phyloP scores from a whole-genome alignment of 2,113 vertebrate species.

The Calidris pygmaea region DNA sequence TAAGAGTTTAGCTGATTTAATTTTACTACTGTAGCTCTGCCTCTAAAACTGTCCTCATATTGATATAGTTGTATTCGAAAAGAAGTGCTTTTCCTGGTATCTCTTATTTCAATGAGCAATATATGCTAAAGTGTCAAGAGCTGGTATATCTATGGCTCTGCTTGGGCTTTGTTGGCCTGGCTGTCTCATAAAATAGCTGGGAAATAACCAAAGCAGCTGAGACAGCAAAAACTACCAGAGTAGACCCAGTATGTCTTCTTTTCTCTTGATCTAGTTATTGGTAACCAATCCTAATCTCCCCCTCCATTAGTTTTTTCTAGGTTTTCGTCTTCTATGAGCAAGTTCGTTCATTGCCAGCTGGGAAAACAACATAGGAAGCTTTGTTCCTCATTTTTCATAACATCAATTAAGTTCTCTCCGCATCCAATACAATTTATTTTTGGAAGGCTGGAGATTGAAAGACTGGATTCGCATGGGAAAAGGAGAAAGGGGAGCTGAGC shows the following conservation, averaged over 20 bases:
- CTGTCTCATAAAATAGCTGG: background rate
- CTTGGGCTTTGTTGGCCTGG: background rate
- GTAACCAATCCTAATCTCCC: background rate
- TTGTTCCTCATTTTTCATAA: background rate
- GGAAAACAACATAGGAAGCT: background rate
- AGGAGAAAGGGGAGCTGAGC: background rate
- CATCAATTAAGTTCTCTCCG: background rate
- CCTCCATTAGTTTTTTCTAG: background rate
- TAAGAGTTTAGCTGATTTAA: slow-evolving; percentile 20
- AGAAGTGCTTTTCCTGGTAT: background rate
- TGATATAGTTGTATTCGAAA: background rate
- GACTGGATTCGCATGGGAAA: background rate
- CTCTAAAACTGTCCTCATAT: background rate
- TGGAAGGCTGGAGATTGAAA: background rate
- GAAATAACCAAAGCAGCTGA: background rate
- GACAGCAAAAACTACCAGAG: background rate
- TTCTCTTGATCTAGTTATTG: background rate
- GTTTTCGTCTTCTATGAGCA: background rate
- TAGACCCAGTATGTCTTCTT: background rate
- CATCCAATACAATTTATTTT: background rate
- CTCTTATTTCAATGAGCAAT: slow-evolving; percentile 25
- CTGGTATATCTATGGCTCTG: background rate
- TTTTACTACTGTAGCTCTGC: background rate
- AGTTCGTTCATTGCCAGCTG: background rate
- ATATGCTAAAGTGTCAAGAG: background rate